phyloP scores from a whole-genome alignment of 2,888 invertebrate species.

The Xylota sylvarum region DNA sequence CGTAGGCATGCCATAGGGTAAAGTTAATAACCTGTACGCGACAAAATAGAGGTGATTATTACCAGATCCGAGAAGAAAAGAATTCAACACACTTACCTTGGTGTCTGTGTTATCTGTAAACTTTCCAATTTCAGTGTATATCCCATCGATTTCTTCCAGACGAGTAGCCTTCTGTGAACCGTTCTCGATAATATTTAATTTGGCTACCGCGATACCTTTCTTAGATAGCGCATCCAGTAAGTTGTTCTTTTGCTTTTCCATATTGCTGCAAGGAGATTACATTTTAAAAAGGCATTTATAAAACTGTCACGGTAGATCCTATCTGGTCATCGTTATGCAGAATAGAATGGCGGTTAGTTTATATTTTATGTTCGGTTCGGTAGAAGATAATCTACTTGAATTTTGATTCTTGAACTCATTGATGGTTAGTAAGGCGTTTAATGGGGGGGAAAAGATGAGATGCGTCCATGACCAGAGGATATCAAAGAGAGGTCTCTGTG shows the following conservation, averaged over 20 bases:
- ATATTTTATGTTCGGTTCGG: background rate
- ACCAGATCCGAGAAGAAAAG: background rate
- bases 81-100: conserved; percentile 86
- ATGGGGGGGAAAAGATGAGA: too few species aligned
- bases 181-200: conserved; percentile 85
- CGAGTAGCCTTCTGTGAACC: conserved; percentile 82
- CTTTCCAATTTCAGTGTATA: conserved; percentile 90
- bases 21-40: conserved; percentile 89
- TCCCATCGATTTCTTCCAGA: conserved; percentile 87
- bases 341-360: background rate
- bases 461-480: too few species aligned
- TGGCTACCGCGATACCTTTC: conserved; percentile 90
- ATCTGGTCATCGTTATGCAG: conserved; percentile 25
- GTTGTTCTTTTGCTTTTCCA: conserved; percentile 93
- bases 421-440: background rate
- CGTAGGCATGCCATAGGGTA: conserved; percentile 92
- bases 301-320: conserved; percentile 37
- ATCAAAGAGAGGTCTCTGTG: too few species aligned
- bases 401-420: background rate
- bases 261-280: conserved; percentile 86
- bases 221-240: conserved; percentile 92
- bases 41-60: conserved; percentile 8
- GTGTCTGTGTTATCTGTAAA: conserved; percentile 92
- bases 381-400: background rate
- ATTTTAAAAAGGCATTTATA: conserved; percentile 17